phyloP scores from a whole-genome alignment of 2,113 vertebrate genomes.

The Electrona antarctica region DNA sequence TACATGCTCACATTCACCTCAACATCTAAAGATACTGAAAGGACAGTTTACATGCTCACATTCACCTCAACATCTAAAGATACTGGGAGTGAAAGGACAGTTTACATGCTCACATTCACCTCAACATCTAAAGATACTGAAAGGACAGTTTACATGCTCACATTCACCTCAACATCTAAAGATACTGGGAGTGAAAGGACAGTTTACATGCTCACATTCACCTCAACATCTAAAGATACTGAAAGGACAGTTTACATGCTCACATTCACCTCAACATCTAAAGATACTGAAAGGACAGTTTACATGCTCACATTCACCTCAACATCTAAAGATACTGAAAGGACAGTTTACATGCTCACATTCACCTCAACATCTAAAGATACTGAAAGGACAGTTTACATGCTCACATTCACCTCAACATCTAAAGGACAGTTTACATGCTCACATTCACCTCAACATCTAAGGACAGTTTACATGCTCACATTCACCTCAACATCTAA shows the following conservation, averaged over 20 bases:
- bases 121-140: neutral
- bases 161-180: neutral
- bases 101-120: neutral
- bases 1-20: neutral
- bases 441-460: neutral
- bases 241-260: conserved; percentile 18
- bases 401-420: neutral
- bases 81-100: conserved; percentile 19
- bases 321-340: conserved; percentile 11
- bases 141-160: conserved; percentile 15
- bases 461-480: conserved; percentile 13
- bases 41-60: conserved; percentile 7
- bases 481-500: neutral
- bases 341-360: conserved; percentile 7
- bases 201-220: conserved; percentile 3
- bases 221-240: neutral
- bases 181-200: conserved; percentile 21
- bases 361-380: neutral
- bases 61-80: neutral
- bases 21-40: conserved; percentile 11
- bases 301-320: neutral
- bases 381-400: conserved; percentile 14
- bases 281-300: conserved; percentile 20
- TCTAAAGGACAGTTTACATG: conserved; percentile 13
- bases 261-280: neutral